Evolutionary conservation across 2,888 invertebrate species (phyloP), one percentile per base, ranked within the genome.

Genomic region (Drosophila peninsularis): DNA sequence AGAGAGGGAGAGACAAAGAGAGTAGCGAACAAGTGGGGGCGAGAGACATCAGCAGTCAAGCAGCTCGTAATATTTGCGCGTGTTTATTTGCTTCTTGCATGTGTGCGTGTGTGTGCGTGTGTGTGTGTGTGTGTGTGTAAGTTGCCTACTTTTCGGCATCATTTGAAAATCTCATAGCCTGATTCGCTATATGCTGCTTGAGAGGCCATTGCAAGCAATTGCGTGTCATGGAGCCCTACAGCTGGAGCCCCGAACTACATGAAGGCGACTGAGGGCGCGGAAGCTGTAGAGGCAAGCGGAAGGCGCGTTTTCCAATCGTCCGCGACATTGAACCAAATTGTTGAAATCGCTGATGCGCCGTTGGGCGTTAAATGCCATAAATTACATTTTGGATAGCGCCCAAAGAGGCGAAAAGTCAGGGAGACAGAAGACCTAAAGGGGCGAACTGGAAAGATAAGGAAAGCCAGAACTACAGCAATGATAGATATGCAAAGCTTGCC

Each of bases 331-430:
- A 44, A 54, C 67, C 83, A 86, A 89, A 82, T 88, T 80, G 76
- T 71, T 78, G 61, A 79, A 87, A 80, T 78, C 78, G 70, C 80
- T 68, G 78, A 78, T 80, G 83, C 77, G 83, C 78, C 78, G 36
- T 77, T 74, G 72, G 76, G 80, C 80, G 74, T 76, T 73, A 71
- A 85, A 76, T 73, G 75, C 68, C 63, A 79, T 80, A 82, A 88
- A 82, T 82, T 78, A 80, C 81, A 62, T 78, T 81, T 75, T 71
- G 72, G 65, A 78, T 71, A 60, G 71, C 24, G 24, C 67, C 55
- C 65, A 75, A 70, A 75, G 66, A 73, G 57, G 58, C 47, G 61
- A 50, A 61, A 61, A 64, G 37, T 64, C 78, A 30, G 9, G 19
- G 0, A 3, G 9, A 9, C 19, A 49, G 10, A 5, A 9, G 9